Evolutionary conservation across 2,113 vertebrate species (phyloP).

Genomic region (Tachuris rubrigastra): DNA sequence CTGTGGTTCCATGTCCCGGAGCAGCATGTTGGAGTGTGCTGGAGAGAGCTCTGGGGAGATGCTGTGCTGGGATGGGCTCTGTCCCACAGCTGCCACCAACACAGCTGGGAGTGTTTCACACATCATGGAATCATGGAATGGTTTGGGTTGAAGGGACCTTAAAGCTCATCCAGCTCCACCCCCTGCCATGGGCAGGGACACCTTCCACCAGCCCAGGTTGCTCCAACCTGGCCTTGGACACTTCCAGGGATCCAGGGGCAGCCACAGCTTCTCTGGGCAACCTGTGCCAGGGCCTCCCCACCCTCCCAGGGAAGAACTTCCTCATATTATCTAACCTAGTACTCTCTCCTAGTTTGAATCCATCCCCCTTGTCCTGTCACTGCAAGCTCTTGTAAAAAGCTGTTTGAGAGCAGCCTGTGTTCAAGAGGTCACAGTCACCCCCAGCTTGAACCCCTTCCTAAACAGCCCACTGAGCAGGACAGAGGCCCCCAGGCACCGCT

Average conservation of each 20-base stretch:
- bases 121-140: not conserved
- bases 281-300: not conserved
- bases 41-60: not conserved
- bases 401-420: not conserved
- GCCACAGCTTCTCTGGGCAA: not conserved
- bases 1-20: not conserved
- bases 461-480: not conserved
- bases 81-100: not conserved
- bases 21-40: rapidly evolving
- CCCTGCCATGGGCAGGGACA: not conserved
- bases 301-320: not conserved
- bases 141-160: not conserved
- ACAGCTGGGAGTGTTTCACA: not conserved
- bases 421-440: not conserved
- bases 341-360: not conserved
- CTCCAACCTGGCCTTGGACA: not conserved
- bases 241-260: not conserved
- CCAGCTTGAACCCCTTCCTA: not conserved
- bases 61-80: not conserved
- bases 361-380: not conserved
- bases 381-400: not conserved
- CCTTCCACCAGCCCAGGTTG: not conserved
- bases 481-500: not conserved
- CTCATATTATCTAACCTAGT: not conserved
- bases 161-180: not conserved